Conservation (phyloP, 1,140 invertebrate genomes). For the Nasonia vitripennis region DNA sequence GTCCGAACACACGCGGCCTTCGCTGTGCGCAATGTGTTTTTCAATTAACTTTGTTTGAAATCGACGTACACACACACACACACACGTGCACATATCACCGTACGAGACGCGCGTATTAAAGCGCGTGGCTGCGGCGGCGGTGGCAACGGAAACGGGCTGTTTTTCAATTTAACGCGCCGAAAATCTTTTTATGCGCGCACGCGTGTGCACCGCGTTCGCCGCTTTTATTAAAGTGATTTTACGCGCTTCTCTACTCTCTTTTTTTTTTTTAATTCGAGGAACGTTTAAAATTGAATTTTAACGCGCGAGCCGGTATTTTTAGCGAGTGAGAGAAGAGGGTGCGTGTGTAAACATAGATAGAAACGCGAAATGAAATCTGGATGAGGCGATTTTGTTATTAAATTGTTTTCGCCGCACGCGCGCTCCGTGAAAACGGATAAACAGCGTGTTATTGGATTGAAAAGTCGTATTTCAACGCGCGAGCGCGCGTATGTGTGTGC, state of each 20-base stretch:
- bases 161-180: conserved; percentile 47
- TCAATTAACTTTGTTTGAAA: conserved; percentile 74
- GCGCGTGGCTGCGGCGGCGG: not conserved
- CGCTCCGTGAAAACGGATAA: not conserved
- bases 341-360: not conserved
- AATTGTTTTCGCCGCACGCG: not conserved
- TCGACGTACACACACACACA: conserved; percentile 57
- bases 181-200: conserved; percentile 35
- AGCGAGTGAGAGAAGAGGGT: not conserved
- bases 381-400: conserved; percentile 14
- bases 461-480: too few species aligned
- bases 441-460: not conserved
- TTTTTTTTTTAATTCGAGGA: conserved; percentile 27
- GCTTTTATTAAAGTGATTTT: conserved; percentile 45
- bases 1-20: conserved; percentile 32
- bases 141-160: conserved; percentile 11
- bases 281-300: conserved; percentile 43
- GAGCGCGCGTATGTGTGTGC: too few species aligned
- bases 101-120: conserved; percentile 25
- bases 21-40: conserved; percentile 64
- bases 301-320: not conserved
- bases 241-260: conserved; percentile 7
- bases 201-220: not conserved
- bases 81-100: conserved; percentile 26
- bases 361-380: not conserved